phyloP scores from a whole-genome alignment of 30 jellyfish, hydroid and myxozoan species.

The Hydractinia echinata region DNA sequence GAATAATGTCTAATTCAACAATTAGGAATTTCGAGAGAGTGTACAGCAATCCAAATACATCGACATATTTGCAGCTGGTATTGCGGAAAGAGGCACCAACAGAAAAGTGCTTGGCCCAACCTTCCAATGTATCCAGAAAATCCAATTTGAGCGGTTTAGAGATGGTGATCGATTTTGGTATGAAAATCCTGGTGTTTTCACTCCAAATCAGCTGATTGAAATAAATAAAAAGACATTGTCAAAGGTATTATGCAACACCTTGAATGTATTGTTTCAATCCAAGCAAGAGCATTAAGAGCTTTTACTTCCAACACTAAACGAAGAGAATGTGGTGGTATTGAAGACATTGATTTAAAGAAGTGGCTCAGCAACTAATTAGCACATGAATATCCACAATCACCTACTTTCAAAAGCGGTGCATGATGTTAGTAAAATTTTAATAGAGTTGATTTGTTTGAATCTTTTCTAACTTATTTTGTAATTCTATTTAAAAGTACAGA shows the following conservation, averaged over 20 bases:
- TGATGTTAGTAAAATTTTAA: too few species aligned
- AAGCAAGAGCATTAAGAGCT: neutral
- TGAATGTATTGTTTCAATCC: neutral
- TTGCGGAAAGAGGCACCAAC: constrained; percentile 13
- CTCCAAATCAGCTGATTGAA: constrained; percentile 27
- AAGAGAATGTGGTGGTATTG: neutral
- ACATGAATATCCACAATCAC: too few species aligned
- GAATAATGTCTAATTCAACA: constrained; percentile 7
- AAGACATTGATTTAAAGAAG: neutral
- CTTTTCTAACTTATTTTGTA: too few species aligned
- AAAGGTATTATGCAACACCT: constrained; percentile 1
- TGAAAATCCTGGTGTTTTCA: constrained; percentile 37
- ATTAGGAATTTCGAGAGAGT: neutral
- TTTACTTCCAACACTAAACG: neutral
- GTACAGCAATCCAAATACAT: constrained; percentile 14
- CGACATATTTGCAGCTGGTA: constrained; percentile 45
- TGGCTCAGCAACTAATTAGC: neutral
- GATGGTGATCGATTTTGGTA: constrained; percentile 54
- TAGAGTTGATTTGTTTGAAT: too few species aligned
- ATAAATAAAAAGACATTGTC: constrained; percentile 27
- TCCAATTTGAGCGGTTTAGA: constrained; percentile 38
- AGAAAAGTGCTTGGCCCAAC: constrained; percentile 33
- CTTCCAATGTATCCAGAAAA: constrained; percentile 19
- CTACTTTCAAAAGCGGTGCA: too few species aligned
- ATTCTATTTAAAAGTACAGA: too few species aligned